Base-by-base conservation (phyloP, 2,113 vertebrate genomes). In the Poeciliopsis turrubarensis region DNA sequence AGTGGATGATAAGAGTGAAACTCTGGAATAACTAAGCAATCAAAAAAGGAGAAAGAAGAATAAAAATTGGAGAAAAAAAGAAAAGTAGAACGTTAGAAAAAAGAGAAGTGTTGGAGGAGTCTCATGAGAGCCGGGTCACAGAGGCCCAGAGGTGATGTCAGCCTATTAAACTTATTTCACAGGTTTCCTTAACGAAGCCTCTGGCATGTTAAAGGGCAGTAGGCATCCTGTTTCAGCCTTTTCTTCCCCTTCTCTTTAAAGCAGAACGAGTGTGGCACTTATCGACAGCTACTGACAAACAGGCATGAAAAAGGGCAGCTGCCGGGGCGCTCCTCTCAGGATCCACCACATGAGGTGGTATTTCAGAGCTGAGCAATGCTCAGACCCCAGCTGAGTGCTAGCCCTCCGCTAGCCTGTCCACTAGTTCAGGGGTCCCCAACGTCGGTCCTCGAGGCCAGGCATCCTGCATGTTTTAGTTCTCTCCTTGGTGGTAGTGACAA, bases 121-220 rank as follows among this genome's bases (percentile, higher is more conserved):
- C 92, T 92, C 90, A 27, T 54, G 89, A 86, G 93, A 79, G 77
- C 77, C 44, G 51, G 89, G 90, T 92, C 91, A 91, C 37, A 68
- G 89, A 86, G 90, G 92, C 92, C 90, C 91, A 92, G 92, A 90
- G 92, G 92, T 94, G 87, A 92, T 94, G 92, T 94, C 92, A 94
- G 89, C 86, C 92, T 92, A 94, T 94, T 94, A 94, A 94, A 94
- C 91, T 91, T 92, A 93, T 93, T 95, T 94, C 91, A 93, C 93
- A 93, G 92, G 91, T 94, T 94, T 81, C 91, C 86, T 94, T 94
- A 94, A 95, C 84, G 89, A 94, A 95, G 90, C 89, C 91, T 85
- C 90, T 92, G 85, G 91, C 89, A 88, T 92, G 92, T 93, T 93
- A 92, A 94, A 93, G 93, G 91, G 89, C 94, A 95, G 93, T 92